These are phyloP conservation scores for Gambusia holbrooki DNA, from an alignment of 2,113 vertebrate species.

Conservation along the genomic window DNA sequence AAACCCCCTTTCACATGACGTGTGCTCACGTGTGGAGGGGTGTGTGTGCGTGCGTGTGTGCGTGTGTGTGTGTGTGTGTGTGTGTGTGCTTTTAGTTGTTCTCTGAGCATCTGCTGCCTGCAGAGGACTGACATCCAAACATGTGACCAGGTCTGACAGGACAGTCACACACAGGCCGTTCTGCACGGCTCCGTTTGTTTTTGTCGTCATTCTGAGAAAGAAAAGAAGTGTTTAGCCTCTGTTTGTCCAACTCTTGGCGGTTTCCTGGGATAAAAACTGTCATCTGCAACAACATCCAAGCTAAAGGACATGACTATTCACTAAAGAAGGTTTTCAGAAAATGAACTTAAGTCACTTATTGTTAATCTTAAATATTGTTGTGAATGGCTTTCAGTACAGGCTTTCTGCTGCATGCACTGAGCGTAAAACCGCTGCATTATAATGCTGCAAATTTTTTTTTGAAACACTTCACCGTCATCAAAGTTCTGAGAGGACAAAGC, in stretches of 20 bases:
- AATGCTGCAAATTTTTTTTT: too few relatives aligned
- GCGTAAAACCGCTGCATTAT: too few relatives aligned
- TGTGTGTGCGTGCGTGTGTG: not conserved
- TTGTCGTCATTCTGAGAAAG: not conserved
- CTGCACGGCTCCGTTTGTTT: not conserved
- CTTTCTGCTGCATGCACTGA: too few relatives aligned
- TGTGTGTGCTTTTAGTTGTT: not conserved
- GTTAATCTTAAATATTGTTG: not conserved
- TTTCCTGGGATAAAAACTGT: not conserved
- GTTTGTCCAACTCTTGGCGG: not conserved
- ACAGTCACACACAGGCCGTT: not conserved
- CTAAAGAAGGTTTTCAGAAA: not conserved
- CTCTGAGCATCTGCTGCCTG: not conserved
- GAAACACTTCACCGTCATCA: too few relatives aligned
- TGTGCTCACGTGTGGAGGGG: constrained; percentile 9
- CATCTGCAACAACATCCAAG: not conserved
- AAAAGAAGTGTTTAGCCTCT: not conserved
- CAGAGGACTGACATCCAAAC: not conserved
- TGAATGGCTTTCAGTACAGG: too few relatives aligned
- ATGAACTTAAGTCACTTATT: not conserved
- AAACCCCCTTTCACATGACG: constrained; percentile 17
- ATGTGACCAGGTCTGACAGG: not conserved
- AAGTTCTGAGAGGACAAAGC: too few relatives aligned
- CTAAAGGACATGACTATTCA: not conserved
- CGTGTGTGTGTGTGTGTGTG: not conserved